These are phyloP conservation scores for Halocynthia aurantium DNA, from an alignment of 23 tunicate species.

Conservation along the genomic window DNA sequence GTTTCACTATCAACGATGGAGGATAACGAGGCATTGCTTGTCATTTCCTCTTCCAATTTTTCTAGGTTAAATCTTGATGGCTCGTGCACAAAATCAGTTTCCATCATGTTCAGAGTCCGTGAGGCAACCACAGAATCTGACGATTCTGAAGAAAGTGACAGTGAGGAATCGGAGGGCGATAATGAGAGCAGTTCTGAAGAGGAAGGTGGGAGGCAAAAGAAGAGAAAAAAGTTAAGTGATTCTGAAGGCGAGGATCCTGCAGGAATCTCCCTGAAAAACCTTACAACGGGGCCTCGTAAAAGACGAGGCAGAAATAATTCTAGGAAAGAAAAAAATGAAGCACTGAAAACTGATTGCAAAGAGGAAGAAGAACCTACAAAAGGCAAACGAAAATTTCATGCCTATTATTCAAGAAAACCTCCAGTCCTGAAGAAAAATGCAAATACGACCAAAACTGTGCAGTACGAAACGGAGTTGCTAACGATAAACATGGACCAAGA, in stretches of 20 bases:
- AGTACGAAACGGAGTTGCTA: conserved; percentile 66
- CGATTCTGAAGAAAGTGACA: conserved; percentile 7
- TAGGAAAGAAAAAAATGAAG: background rate
- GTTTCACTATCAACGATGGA: background rate
- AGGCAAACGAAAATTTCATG: background rate
- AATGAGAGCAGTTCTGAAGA: background rate
- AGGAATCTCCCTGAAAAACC: conserved; percentile 66
- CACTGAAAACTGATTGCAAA: background rate
- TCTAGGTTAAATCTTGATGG: background rate
- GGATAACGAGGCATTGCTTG: background rate
- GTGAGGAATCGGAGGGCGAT: conserved; percentile 10
- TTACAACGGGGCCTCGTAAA: conserved; percentile 52
- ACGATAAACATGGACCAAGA: conserved; percentile 34
- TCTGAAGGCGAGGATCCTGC: conserved; percentile 62
- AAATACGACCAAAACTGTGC: conserved; percentile 8
- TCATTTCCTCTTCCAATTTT: conserved; percentile 16
- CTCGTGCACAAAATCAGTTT: background rate
- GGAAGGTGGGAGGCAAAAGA: background rate
- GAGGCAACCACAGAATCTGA: conserved; percentile 9
- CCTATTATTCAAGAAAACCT: background rate
- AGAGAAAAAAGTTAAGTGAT: conserved; percentile 11
- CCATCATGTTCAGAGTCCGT: conserved; percentile 14
- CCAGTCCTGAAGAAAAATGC: conserved; percentile 13
- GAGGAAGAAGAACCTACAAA: background rate
- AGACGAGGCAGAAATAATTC: conserved; percentile 4